phyloP scores from a whole-genome alignment of 2,888 invertebrate genomes.

The Tipula helvola region DNA sequence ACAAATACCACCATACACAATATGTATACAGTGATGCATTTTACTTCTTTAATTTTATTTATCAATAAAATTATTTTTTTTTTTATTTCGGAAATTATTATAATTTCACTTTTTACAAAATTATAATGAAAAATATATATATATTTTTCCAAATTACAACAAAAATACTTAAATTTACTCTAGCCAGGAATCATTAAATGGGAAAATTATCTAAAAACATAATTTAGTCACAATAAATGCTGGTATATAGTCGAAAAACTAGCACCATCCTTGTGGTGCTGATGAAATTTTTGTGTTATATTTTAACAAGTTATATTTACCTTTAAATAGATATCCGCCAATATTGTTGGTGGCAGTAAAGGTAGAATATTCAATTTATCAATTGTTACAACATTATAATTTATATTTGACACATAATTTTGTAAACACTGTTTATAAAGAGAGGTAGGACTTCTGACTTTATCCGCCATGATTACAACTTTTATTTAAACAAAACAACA shows the following conservation, averaged over 20 bases:
- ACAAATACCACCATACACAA: neutral
- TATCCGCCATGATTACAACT: slow-evolving; percentile 19
- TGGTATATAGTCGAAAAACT: neutral
- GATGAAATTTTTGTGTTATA: slow-evolving; percentile 4
- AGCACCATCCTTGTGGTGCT: neutral
- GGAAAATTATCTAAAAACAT: neutral
- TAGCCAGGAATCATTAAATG: neutral
- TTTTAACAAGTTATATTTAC: slow-evolving; percentile 23
- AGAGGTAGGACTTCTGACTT: slow-evolving; percentile 22
- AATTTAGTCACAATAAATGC: neutral
- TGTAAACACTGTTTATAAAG: slow-evolving; percentile 28
- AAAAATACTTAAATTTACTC: neutral
- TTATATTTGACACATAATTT: slow-evolving; percentile 27
- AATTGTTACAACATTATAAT: slow-evolving; percentile 27
- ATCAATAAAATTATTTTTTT: neutral
- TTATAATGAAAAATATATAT: neutral
- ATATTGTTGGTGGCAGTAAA: slow-evolving; percentile 29
- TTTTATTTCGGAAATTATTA: neutral
- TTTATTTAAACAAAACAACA: slow-evolving; percentile 6
- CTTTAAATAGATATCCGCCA: slow-evolving; percentile 32
- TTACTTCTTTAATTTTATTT: neutral
- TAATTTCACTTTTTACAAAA: neutral
- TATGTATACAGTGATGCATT: neutral
- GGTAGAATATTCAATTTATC: slow-evolving; percentile 28
- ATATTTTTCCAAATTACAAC: neutral